Evolutionary conservation across 2,888 invertebrate genomes (phyloP).

Genomic region (Dryocosmus kuriphilus): DNA sequence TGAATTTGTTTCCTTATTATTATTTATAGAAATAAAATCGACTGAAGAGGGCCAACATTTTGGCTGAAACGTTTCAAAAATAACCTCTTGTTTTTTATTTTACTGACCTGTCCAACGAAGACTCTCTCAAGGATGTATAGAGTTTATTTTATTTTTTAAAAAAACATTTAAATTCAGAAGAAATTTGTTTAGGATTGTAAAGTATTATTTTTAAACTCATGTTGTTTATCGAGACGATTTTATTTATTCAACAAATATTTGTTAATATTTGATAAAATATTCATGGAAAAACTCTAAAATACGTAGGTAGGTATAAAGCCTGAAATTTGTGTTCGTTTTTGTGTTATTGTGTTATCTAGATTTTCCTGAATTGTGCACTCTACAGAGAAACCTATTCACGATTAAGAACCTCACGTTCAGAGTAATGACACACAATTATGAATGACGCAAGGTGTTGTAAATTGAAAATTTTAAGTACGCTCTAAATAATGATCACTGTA

Average conservation of each 20-base stretch:
- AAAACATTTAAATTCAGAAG: no score
- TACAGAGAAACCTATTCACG: slow-evolving; percentile 19
- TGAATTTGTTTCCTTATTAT: no score
- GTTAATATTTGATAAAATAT: not conserved
- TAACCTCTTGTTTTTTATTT: no score
- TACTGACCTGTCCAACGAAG: no score
- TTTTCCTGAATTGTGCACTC: slow-evolving; percentile 23
- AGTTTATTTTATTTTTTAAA: no score
- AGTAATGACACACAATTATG: not conserved
- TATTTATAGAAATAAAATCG: no score
- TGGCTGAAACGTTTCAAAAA: no score
- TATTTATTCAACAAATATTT: not conserved
- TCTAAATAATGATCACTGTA: not conserved
- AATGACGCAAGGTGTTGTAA: not conserved
- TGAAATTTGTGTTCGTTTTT: not conserved
- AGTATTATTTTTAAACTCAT: not conserved
- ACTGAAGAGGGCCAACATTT: no score
- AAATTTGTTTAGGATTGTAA: no score
- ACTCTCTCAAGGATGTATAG: no score
- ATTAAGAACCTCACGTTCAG: slow-evolving; percentile 1
- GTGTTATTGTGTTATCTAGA: not conserved
- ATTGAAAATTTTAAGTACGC: not conserved
- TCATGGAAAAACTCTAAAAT: not conserved
- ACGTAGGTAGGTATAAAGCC: not conserved
- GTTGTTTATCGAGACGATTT: not conserved